Percentiles rank a stretch among this genome's conserved stretches.
These are phyloP conservation scores for Amaurobius ferox DNA, from an alignment of 2,888 invertebrate species.

Conservation along the genomic window DNA sequence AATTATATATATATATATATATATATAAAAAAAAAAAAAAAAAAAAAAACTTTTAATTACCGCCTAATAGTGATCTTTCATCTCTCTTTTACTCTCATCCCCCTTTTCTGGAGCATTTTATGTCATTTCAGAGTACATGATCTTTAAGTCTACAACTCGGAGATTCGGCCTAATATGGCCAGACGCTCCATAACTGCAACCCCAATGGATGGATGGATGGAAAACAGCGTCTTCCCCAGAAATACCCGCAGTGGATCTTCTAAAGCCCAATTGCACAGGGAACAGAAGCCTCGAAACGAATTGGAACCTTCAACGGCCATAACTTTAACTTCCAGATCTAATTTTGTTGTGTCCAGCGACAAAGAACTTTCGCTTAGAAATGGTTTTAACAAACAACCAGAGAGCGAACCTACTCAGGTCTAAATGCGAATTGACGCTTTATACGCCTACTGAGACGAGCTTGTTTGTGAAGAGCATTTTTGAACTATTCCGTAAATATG, in stretches of 20 bases:
- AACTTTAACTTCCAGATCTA: constrained; percentile 71
- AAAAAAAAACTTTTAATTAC: no score
- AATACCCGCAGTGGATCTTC: constrained; percentile 73
- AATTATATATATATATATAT: no score
- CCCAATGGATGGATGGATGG: no score
- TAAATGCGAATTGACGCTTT: constrained; percentile 11
- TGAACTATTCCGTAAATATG: not conserved
- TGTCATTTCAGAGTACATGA: no score
- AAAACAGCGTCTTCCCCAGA: constrained; percentile 88
- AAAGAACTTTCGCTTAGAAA: constrained; percentile 71
- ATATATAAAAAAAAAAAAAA: no score
- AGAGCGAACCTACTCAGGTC: constrained; percentile 73
- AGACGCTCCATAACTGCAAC: no score
- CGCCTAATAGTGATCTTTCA: no score
- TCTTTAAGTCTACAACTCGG: no score
- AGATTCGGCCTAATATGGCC: no score
- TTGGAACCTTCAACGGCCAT: constrained; percentile 71
- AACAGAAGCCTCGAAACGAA: constrained; percentile 67
- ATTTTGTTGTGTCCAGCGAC: constrained; percentile 48
- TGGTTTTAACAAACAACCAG: constrained; percentile 68
- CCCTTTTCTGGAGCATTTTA: no score
- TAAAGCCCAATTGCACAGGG: constrained; percentile 63
- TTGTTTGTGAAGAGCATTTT: not conserved
- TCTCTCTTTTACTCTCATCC: no score
- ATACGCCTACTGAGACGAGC: not conserved